Base-by-base conservation (phyloP, 2,888 invertebrate genomes). In the Aspidiotus rigidus region DNA sequence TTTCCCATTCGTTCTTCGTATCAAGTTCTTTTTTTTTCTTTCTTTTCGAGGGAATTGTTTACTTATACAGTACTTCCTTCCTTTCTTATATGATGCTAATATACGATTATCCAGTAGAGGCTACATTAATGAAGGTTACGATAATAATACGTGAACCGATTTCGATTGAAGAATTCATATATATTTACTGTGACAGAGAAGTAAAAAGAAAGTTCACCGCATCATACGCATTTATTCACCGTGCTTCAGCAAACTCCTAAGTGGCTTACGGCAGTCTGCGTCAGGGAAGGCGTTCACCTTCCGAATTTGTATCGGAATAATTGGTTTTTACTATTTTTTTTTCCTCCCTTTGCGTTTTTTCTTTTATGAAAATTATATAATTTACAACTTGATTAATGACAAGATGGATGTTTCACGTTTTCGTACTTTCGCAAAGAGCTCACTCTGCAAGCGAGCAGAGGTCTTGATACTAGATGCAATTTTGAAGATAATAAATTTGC, bases 321-420 rank as follows among this genome's bases (percentile, higher is more conserved):
- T 49, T 49, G 49, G n/a, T 49, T 49, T 49, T 49, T 49, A 49
- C 49, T 49, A n/a, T 49, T 49, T n/a, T 49, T 49, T 49, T 49
- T 49, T 49, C 49, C 49, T 49, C n/a, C n/a, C 49, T 49, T 49
- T 49, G 6, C 6, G n/a, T 11, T 49, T n/a, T 49, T 49, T 13
- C 49, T 13, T 11, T 49, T 49, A 3, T 6, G 6, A 11, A 49
- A 28, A 28, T 28, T 28, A 28, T 28, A 49, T 49, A 49, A 49
- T 49, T 49, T 49, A 49, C 6, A n/a, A 49, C 28, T 28, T 28
- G 28, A 28, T 28, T 28, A 28, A 28, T 28, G 28, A 28, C 28
- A 28, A 28, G 28, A 28, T 28, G 28, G 28, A 28, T 28, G 28
- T 28, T 28, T 28, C 28, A 28, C 28, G 28, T 28, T 28, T 28